Evolutionary conservation across 2,797 vertebrate genomes (phyloP).

Genomic region (Poeciliopsis turneri): DNA sequence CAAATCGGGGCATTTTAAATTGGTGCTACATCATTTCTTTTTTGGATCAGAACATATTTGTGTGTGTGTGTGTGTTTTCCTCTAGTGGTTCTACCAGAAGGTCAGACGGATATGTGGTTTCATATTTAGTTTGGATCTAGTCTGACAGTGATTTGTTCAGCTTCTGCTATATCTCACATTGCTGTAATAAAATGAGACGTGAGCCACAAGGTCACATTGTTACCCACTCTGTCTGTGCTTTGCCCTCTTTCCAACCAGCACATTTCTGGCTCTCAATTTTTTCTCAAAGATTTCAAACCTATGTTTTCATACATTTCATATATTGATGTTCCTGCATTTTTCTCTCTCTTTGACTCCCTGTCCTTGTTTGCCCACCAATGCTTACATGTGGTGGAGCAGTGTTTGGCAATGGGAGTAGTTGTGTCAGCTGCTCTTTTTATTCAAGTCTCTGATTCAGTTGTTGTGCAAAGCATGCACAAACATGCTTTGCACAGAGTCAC

Average conservation of each 20-base stretch:
- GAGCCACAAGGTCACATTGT: constrained; percentile 62
- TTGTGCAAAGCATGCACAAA: constrained; percentile 33
- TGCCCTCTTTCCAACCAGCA: constrained; percentile 6
- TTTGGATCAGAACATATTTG: constrained; percentile 47
- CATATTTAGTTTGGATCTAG: constrained; percentile 70
- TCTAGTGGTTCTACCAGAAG: constrained; percentile 41
- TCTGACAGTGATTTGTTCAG: constrained; percentile 63
- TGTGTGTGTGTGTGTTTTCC: constrained; percentile 23
- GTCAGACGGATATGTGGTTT: constrained; percentile 61
- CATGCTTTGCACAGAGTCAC: constrained; percentile 8
- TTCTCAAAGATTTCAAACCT: background rate
- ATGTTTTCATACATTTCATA: constrained; percentile 15
- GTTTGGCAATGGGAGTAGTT: constrained; percentile 55
- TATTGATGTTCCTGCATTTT: constrained; percentile 19
- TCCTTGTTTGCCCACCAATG: constrained; percentile 34
- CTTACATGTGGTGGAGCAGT: constrained; percentile 53
- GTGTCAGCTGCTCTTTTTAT: constrained; percentile 61
- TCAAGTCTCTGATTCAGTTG: constrained; percentile 50
- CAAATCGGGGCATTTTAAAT: constrained; percentile 37
- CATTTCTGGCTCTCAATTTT: constrained; percentile 3
- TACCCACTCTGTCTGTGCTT: constrained; percentile 8
- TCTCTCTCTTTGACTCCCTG: constrained; percentile 22
- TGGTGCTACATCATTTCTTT: constrained; percentile 40
- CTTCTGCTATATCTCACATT: constrained; percentile 61
- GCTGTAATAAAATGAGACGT: constrained; percentile 53